Base-by-base conservation (phyloP, 2,113 vertebrate genomes). In the Chaetura pelagica region DNA sequence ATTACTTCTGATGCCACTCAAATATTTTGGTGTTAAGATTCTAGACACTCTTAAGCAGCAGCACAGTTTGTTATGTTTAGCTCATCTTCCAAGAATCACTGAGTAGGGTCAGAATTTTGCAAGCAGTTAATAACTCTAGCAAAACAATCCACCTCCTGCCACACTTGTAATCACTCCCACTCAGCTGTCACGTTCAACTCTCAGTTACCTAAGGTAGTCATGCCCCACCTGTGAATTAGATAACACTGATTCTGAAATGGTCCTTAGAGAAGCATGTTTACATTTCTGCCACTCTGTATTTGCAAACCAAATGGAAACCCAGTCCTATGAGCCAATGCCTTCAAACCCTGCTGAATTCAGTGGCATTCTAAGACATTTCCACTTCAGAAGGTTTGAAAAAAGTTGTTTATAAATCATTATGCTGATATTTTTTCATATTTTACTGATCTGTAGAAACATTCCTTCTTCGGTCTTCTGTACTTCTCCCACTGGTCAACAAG, bases 1-100 rank as follows among this genome's bases (percentile, higher is more conserved):
- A 17, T 11, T 4, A 32, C 12, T 67, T 42, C 29, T 57, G 16
- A 51, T 8, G 8, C 0, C 1, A 11, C 6, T 26, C 16, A 26
- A 8, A 22, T 54, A 38, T 14, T 57, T 38, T 34, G 26, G 51
- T 78, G 10, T 15, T 52, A 52, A 46, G 54, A 61, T 35, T 51
- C 49, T 29, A 52, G 38, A 6, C 1, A 7, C 34, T 84, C 55
- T 44, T 46, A 15, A 8, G 29, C 0, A 2, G 15, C n/a, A 77
- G 46, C 40, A 69, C 0, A 9, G 34, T 9, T 35, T 80, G 32
- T 13, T 21, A n/a, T 16, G 24, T 55, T 7, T 2, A 72, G 26
- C 13, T 90, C 6, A 5, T 23, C 9, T 13, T 27, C n/a, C n/a
- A 74, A 49, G 34, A 74, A 81, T 12, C 30, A 52, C 30, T 0